Conservation (phyloP, 2,888 invertebrate genomes). For the Euproctis similis region DNA sequence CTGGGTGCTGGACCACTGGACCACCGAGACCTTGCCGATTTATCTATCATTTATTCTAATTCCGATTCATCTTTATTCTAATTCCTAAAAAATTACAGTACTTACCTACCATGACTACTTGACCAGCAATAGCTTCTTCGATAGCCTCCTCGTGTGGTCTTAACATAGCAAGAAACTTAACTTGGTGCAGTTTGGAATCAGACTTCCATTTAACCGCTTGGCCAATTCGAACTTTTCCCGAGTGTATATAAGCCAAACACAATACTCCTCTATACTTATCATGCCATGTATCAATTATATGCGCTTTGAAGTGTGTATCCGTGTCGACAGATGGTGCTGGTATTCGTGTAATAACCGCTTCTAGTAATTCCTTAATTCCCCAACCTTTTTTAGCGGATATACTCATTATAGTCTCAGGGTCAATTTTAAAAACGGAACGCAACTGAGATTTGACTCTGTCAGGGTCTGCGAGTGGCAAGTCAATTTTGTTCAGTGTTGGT, state of each 20-base stretch:
- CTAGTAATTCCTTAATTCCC: conserved; percentile 85
- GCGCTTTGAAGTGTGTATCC: conserved; percentile 80
- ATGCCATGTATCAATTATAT: conserved; percentile 96
- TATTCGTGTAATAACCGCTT: conserved; percentile 85
- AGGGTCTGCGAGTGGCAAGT: conserved; percentile 92
- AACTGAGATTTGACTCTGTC: conserved; percentile 87
- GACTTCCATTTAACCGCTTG: conserved; percentile 84
- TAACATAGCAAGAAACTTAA: conserved; percentile 86
- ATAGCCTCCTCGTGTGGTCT: conserved; percentile 83
- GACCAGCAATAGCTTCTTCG: conserved; percentile 86
- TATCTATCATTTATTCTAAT: no score
- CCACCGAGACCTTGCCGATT: no score
- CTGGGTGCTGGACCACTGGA: no score
- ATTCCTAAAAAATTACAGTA: no score
- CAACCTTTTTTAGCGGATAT: conserved; percentile 95
- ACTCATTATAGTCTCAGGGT: conserved; percentile 81
- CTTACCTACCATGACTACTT: conserved; percentile 90
- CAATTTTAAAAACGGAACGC: conserved; percentile 87
- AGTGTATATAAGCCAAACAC: conserved; percentile 84
- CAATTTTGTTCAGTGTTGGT: conserved; percentile 97
- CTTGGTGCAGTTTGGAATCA: conserved; percentile 84
- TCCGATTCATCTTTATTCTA: no score
- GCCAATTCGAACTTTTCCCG: conserved; percentile 84
- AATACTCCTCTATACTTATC: conserved; percentile 90
- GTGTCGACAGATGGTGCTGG: conserved; percentile 82